Percentiles rank a stretch among this genome's conserved stretches.
These are phyloP conservation scores for Alosa alosa DNA, from an alignment of 2,113 vertebrate genomes.

Conservation along the genomic window DNA sequence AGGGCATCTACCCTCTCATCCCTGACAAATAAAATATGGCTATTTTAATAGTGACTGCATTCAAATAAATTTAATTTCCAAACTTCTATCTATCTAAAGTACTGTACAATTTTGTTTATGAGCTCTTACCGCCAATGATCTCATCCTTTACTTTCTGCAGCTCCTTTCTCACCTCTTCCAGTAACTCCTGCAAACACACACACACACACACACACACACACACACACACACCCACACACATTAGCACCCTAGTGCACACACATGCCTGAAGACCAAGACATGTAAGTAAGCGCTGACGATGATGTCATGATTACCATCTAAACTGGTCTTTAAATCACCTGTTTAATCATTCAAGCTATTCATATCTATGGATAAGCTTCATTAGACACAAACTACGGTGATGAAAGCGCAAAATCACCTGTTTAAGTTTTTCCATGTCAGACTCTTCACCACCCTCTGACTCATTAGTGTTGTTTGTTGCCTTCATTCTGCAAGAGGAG, in stretches of 20 bases:
- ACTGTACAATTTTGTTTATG: neutral
- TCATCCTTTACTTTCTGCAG: slow-evolving; percentile 91
- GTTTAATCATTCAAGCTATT: neutral
- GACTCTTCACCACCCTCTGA: slow-evolving; percentile 71
- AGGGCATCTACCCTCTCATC: neutral
- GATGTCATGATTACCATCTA: neutral
- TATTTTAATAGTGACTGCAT: neutral
- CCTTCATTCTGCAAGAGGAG: slow-evolving; percentile 6
- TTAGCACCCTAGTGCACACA: neutral
- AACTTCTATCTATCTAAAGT: neutral
- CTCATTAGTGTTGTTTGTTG: slow-evolving; percentile 59
- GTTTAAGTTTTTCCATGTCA: slow-evolving; percentile 85
- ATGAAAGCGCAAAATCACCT: slow-evolving; percentile 63
- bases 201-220: neutral
- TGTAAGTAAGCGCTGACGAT: slow-evolving; percentile 1
- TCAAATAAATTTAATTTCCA: neutral
- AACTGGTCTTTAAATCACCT: neutral
- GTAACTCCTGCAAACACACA: slow-evolving; percentile 75
- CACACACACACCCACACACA: neutral
- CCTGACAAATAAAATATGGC: neutral
- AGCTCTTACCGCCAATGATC: slow-evolving; percentile 80
- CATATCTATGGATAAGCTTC: neutral
- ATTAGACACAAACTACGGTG: neutral
- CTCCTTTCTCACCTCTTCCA: slow-evolving; percentile 88
- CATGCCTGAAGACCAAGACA: neutral